Evolutionary conservation across 2,113 vertebrate species (phyloP), one percentile per base, ranked within the genome.

Genomic region (Taxidea taxus): DNA sequence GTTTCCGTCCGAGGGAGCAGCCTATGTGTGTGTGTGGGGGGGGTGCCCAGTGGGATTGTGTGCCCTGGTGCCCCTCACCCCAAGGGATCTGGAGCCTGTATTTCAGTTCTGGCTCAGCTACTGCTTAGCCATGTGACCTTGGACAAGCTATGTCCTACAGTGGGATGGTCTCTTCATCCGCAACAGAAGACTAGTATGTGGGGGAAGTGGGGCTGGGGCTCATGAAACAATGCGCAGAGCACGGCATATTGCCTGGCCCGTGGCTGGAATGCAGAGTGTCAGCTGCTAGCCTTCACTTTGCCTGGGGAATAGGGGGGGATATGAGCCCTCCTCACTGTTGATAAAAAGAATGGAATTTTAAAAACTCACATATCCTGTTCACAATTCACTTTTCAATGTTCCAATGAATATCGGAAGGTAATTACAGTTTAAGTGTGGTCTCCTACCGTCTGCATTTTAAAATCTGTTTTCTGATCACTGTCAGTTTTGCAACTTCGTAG

Each of bases 361-460:
- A 64, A 87, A 90, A 66, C 56, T 77, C 49, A 25, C 9, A n/a
- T 93, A 56, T 49, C 72, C 42, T 44, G n/a, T 68, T 89, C n/a
- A 83, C 31, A 92, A 62, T 84, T 85, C n/a, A 83, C 44, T 64
- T 70, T 39, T 60, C 62, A 85, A 18, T 78, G 64, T 62, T 96
- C 96, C 83, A 25, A 1, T 23, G 81, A 74, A 0, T 4, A 85
- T 81, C 31, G 66, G 95, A 94, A 98, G 18, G 60, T 47, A 72
- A 60, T 64, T 51, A 62, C 83, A 44, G 25, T 97, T 97, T 92
- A 29, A 94, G 16, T 37, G 47, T 97, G 93, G 94, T 87, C 92
- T 23, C 74, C 94, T 97, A 81, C 74, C 93, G 58, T 49, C 64
- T 62, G 5, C 78, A 37, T 93, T 80, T 98, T 96, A 95, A 98